Conservation (phyloP, 2,113 vertebrate genomes). For the Columba livia region DNA sequence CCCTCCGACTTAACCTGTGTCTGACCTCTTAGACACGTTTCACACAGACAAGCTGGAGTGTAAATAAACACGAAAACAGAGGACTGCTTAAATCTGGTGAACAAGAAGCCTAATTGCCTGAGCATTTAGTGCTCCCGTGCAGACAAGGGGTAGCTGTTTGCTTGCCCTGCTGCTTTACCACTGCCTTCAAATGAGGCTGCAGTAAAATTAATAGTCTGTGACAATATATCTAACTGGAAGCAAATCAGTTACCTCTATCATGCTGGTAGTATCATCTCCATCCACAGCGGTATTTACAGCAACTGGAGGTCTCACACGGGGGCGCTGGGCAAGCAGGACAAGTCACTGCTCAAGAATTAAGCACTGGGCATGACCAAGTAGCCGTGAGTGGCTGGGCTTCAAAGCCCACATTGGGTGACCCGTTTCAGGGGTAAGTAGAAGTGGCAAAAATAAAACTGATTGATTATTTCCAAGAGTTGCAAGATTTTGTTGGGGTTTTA, state of each 20-base stretch:
- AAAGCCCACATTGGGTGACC: background rate
- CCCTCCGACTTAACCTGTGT: background rate
- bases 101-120: background rate
- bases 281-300: background rate
- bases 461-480: background rate
- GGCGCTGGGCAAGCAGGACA: background rate
- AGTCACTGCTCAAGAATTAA: background rate
- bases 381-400: background rate
- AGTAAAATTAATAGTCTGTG: conserved; percentile 54
- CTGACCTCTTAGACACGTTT: background rate
- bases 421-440: background rate
- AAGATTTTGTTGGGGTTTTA: background rate
- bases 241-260: background rate
- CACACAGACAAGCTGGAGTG: background rate
- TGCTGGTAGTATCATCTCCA: background rate
- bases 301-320: accelerated
- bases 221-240: conserved; percentile 15
- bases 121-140: background rate
- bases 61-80: background rate
- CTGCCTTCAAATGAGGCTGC: conserved; percentile 31
- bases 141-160: background rate
- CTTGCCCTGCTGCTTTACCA: conserved; percentile 7
- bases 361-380: background rate
- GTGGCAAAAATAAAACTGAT: background rate
- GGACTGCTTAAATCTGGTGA: background rate